These are phyloP conservation scores for Pipistrellus pygmaeus DNA, from an alignment of 2,797 vertebrate species.

Conservation along the genomic window DNA sequence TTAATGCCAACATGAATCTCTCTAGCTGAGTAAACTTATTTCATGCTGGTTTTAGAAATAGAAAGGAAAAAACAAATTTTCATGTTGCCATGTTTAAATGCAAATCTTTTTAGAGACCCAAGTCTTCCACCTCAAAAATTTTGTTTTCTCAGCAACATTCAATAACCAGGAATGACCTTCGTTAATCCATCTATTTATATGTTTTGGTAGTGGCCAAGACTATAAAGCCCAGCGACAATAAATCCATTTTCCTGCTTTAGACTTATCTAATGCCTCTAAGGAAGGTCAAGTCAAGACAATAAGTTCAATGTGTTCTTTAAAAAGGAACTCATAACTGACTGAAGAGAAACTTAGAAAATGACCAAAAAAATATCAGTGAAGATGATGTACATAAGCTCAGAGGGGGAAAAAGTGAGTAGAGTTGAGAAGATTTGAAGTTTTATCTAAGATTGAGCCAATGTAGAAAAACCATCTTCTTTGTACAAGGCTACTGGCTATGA, in stretches of 20 bases:
- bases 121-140: background rate
- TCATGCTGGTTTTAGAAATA: background rate
- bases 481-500: background rate
- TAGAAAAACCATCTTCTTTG: background rate
- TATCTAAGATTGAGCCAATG: background rate
- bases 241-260: background rate
- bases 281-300: background rate
- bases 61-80: background rate
- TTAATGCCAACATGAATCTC: slow-evolving; percentile 17
- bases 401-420: background rate
- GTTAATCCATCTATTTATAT: background rate
- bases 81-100: background rate
- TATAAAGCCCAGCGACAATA: background rate
- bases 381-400: background rate
- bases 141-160: background rate
- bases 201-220: background rate
- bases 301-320: background rate
- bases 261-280: background rate
- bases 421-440: slow-evolving; percentile 17
- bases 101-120: background rate
- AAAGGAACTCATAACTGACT: background rate
- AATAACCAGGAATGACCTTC: background rate
- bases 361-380: background rate
- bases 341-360: slow-evolving; percentile 9
- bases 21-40: background rate